Base-by-base conservation (phyloP, 2,797 vertebrate genomes). In the Coilia nasus region DNA sequence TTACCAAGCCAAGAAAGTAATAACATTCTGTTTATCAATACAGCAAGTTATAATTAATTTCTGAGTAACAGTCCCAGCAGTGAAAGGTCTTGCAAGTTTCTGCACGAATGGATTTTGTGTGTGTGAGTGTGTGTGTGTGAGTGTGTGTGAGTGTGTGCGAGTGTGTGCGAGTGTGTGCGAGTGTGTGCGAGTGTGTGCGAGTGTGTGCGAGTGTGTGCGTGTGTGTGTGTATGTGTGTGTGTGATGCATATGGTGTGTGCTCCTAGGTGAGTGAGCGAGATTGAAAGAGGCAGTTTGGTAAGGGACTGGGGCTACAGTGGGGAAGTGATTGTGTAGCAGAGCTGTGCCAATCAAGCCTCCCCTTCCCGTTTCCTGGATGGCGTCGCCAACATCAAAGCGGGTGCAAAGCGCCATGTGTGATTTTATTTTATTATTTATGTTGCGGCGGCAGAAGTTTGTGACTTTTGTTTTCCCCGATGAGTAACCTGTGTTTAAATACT, bases 371-470 rank as follows among this genome's bases (percentile, higher is more conserved):
- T 44, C 35, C 71, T 71, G 64, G 4, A 71, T 71, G 12, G 4
- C 64, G 14, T 25, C 64, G 14, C 25, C 12, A 71, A 78, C 71
- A 78, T 78, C 71, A 78, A 41, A 44, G 35, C 35, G 19, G 12
- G 9, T 54, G 2, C 50, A 54, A 21, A 75, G 14, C 9, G 28
- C 67, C 67, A 19, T 75, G 67, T 75, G 67, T 41, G 67, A 75
- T 75, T 75, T 67, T 67, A 54, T 19, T 75, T 71, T 35, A 71
- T 41, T 75, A 75, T 75, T 75, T 35, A 75, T 75, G 67, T 41
- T 41, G 6, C 14, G 15, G 19, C 17, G 31, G 7, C 67, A 71
- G 25, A 10, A 10, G 4, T 47, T 3, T 47, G 46, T 47, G 46
- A 47, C 46, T 47, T 47, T n/a, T 64, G 6, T 3, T 31, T 31